These are phyloP conservation scores for Charadrius vociferus DNA, from an alignment of 2,113 vertebrate species.

Conservation along the genomic window DNA sequence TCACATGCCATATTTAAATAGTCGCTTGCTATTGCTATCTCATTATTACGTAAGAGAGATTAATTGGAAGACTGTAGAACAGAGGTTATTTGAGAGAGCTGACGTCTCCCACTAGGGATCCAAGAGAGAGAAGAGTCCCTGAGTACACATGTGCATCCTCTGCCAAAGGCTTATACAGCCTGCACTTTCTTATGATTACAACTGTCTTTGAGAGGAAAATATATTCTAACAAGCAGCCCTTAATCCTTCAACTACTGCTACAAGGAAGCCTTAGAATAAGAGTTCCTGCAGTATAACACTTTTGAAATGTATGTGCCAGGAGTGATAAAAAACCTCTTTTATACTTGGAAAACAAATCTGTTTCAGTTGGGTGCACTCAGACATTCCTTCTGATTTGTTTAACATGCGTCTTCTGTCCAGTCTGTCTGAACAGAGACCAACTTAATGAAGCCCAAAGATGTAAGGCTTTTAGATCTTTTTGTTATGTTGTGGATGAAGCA, in stretches of 20 bases:
- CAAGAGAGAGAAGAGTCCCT: not conserved
- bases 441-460: not conserved
- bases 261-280: not conserved
- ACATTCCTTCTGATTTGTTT: constrained; percentile 16
- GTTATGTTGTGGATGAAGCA: not conserved
- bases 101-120: not conserved
- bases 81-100: not conserved
- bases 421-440: not conserved
- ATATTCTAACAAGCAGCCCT: not conserved
- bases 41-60: not conserved
- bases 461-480: not conserved
- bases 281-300: not conserved
- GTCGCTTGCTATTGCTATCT: not conserved
- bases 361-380: not conserved
- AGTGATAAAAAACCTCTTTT: not conserved
- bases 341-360: constrained; percentile 15
- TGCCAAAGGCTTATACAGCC: not conserved
- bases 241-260: not conserved
- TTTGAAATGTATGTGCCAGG: not conserved
- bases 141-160: not conserved
- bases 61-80: not conserved
- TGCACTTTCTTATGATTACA: not conserved
- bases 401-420: not conserved
- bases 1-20: not conserved
- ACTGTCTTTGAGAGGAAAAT: not conserved